Conservation (phyloP, 2,797 vertebrate genomes). For the Lycodopsis pacificus region DNA sequence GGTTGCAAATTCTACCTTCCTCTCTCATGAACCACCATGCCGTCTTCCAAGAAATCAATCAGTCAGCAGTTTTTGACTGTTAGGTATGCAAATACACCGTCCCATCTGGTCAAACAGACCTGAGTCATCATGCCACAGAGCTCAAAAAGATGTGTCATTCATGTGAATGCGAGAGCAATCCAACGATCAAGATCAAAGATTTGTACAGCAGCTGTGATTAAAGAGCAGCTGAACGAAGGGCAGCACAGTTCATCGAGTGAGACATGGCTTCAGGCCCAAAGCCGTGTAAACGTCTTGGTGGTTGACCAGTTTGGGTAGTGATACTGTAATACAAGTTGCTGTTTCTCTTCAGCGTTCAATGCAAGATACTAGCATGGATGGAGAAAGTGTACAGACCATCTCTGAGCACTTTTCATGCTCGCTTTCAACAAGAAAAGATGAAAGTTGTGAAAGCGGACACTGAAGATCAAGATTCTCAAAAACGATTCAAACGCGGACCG, state of each 20-base stretch:
- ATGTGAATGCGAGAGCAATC: neutral
- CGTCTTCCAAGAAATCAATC: constrained; percentile 91
- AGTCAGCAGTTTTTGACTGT: constrained; percentile 82
- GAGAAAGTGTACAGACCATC: constrained; percentile 71
- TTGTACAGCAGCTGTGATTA: neutral
- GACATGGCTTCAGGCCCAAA: constrained; percentile 33
- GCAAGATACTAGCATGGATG: constrained; percentile 61
- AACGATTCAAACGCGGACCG: neutral
- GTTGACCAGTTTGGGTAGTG: constrained; percentile 77
- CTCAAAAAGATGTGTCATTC: constrained; percentile 15
- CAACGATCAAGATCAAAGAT: neutral
- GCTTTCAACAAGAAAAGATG: constrained; percentile 78
- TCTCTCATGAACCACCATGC: constrained; percentile 64
- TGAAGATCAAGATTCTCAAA: constrained; percentile 35
- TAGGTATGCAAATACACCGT: constrained; percentile 92
- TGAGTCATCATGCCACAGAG: constrained; percentile 67
- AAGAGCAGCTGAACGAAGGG: constrained; percentile 10
- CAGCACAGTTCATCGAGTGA: neutral
- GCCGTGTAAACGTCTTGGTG: constrained; percentile 60
- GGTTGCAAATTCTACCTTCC: constrained; percentile 76
- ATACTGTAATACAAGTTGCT: constrained; percentile 72
- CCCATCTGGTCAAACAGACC: constrained; percentile 86
- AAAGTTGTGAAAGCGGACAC: constrained; percentile 79
- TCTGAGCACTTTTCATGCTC: constrained; percentile 65
- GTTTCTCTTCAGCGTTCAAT: constrained; percentile 70